phyloP scores from a whole-genome alignment of 2,888 invertebrate species.

The Norana najaformis region DNA sequence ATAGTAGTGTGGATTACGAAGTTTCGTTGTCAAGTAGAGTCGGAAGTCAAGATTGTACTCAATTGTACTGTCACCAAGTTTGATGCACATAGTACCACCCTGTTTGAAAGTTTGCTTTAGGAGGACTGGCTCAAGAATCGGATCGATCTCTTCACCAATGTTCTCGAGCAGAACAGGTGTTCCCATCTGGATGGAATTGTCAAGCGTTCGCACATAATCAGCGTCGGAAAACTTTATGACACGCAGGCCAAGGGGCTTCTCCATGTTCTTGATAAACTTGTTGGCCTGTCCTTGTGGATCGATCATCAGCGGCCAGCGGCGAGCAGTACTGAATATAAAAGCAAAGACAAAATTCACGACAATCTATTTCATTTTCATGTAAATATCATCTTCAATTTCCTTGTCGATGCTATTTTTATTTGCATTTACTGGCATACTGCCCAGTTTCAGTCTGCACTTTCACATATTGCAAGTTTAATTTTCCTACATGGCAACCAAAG shows the following conservation, averaged over 20 bases:
- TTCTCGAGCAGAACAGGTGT: slow-evolving; percentile 64
- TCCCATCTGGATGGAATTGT: slow-evolving; percentile 64
- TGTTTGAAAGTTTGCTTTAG: slow-evolving; percentile 65
- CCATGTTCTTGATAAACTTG: slow-evolving; percentile 91
- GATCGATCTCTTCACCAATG: slow-evolving; percentile 61
- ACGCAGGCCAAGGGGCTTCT: slow-evolving; percentile 79
- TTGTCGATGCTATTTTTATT: neutral
- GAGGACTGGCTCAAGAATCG: slow-evolving; percentile 63
- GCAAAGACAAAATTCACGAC: neutral
- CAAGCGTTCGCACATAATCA: slow-evolving; percentile 72
- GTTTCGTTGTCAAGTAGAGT: slow-evolving; percentile 65
- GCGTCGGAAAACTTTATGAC: slow-evolving; percentile 79
- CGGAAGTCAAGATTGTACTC: slow-evolving; percentile 64
- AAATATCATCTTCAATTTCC: neutral
- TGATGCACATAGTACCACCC: slow-evolving; percentile 61
- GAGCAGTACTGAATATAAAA: slow-evolving; percentile 69
- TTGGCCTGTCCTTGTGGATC: slow-evolving; percentile 75
- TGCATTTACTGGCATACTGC: neutral
- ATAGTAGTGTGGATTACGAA: slow-evolving; percentile 64
- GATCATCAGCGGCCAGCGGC: slow-evolving; percentile 63
- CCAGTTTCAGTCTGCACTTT: neutral
- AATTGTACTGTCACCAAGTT: slow-evolving; percentile 64
- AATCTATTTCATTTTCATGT: neutral
- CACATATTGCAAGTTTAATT: neutral
- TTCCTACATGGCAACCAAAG: too few relatives aligned